These are phyloP conservation scores for Aphelocoma californica DNA, from an alignment of 2,797 vertebrate species.

Conservation along the genomic window DNA sequence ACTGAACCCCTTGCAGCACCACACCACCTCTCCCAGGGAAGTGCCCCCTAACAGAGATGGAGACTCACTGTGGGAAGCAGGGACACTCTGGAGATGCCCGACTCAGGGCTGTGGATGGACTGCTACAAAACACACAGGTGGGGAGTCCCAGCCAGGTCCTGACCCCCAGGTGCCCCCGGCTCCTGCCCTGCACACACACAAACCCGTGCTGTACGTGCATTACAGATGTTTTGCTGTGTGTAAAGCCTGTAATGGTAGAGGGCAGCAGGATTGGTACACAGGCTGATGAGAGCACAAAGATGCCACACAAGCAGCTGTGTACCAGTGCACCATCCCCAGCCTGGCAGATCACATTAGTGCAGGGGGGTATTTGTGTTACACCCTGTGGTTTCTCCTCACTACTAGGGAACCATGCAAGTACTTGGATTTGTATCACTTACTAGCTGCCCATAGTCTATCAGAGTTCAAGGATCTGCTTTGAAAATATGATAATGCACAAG, in stretches of 20 bases:
- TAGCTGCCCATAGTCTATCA: neutral
- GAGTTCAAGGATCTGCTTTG: neutral
- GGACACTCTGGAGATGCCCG: neutral
- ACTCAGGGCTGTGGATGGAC: neutral
- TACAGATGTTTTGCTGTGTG: neutral
- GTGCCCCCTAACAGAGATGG: neutral
- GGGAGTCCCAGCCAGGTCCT: neutral
- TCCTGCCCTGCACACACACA: too few species aligned
- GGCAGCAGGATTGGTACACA: neutral
- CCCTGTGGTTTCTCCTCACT: neutral
- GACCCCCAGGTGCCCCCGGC: neutral
- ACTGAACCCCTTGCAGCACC: neutral
- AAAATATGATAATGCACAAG: neutral
- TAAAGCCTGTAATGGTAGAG: neutral
- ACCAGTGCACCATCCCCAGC: neutral
- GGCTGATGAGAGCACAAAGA: neutral
- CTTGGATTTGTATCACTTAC: neutral
- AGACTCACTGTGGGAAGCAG: neutral
- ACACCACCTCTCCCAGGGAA: accelerated
- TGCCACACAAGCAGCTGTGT: neutral
- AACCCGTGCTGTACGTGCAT: accelerated
- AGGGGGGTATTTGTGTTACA: neutral
- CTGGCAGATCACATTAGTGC: neutral
- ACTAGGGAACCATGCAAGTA: neutral
- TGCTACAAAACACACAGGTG: neutral